Evolutionary conservation across 1,140 invertebrate genomes (phyloP), one percentile per base, ranked within the genome.

Genomic region (Brachionus angularis): DNA sequence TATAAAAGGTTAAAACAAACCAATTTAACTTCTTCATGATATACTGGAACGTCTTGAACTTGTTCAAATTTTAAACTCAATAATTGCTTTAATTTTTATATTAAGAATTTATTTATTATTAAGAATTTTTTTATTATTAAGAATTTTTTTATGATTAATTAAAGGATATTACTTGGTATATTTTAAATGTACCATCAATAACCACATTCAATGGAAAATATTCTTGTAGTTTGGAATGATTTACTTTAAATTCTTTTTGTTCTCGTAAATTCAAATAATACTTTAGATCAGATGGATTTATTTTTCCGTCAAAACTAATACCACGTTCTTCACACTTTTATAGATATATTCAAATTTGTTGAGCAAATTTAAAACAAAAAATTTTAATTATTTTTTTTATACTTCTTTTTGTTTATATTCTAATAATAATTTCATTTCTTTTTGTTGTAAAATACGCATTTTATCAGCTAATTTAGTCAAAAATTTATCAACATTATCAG

Each of bases 181-280:
- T 85, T 36, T 79, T 75, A 21, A 85, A 73, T 27, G 85, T 75
- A 34, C 84, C 84, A 46, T 79, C 77, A 1, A 82, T 85, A 4
- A 85, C 84, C 10, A 78, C 75, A 10, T 81, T 75, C 73, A 85
- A 75, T 1, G 85, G 84, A 74, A 85, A 85, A 74, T 85, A 85
- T 72, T 84, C 78, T 62, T 81, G 83, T 14, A 85, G 77, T 72
- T 79, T 78, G 47, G 84, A 78, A 64, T 85, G 81, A 75, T 85
- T 83, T 0, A 85, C 82, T 31, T 83, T 77, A 75, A 83, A 85
- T 62, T 82, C 78, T 58, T 78, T 78, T 73, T 84, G 83, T 72
- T 85, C 83, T 14, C 80, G 75, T 74, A 82, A 76, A 12, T 77
- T 80, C 78, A 82, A 82, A 75, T 81, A 85, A 74, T 84, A 85